Conservation (phyloP, 2,113 vertebrate species). For the Caretta caretta region DNA sequence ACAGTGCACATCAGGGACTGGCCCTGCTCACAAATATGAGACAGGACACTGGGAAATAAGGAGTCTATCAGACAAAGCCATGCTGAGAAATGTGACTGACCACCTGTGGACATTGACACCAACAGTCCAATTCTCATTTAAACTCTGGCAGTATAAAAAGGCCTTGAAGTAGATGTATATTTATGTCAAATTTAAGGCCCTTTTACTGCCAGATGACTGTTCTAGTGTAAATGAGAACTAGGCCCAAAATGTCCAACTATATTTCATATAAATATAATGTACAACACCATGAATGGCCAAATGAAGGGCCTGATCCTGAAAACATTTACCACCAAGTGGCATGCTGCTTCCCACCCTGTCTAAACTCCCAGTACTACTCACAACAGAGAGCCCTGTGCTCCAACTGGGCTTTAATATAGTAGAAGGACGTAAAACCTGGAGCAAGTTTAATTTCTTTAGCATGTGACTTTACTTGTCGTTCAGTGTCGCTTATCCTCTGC, state of each 20-base stretch:
- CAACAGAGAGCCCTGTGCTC: not conserved
- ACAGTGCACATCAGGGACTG: no score
- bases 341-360: not conserved
- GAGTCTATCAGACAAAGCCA: accelerated
- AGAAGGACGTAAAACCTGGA: not conserved
- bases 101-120: not conserved
- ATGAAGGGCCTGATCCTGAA: conserved; percentile 6
- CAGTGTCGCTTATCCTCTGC: not conserved
- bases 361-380: not conserved
- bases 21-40: not conserved
- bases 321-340: not conserved
- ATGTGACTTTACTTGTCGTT: not conserved
- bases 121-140: not conserved
- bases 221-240: conserved; percentile 3
- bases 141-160: not conserved
- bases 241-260: conserved; percentile 6
- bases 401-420: accelerated
- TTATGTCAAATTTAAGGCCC: not conserved
- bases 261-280: not conserved
- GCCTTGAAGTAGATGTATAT: not conserved
- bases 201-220: not conserved
- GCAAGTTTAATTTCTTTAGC: not conserved
- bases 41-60: not conserved
- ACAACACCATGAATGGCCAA: conserved; percentile 5
- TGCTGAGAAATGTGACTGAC: accelerated